Conservation (phyloP, 2,797 vertebrate genomes). For the Galago senegalensis region DNA sequence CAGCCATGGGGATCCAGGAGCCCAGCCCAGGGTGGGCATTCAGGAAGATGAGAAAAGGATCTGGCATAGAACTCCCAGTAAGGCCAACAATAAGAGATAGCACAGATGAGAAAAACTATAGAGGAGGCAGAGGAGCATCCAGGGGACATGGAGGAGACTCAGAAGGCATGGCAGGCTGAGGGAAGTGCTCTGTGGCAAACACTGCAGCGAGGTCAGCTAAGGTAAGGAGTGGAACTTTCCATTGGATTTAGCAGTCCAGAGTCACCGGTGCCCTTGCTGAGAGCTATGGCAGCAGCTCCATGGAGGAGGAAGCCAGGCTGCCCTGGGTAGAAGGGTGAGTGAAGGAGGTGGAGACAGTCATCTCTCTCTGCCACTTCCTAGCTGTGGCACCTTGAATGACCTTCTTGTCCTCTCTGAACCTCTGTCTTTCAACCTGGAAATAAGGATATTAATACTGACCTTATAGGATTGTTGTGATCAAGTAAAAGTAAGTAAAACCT, state of each 20-base stretch:
- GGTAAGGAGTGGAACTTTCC: constrained; percentile 56
- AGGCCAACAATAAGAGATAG: not conserved
- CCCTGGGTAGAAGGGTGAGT: rapidly evolving
- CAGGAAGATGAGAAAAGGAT: not conserved
- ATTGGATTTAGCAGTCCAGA: not conserved
- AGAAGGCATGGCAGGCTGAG: not conserved
- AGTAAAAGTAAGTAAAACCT: constrained; percentile 35
- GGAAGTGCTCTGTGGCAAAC: not conserved
- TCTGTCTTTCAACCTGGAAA: not conserved
- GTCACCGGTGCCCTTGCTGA: not conserved
- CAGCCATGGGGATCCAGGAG: not conserved
- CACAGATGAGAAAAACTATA: not conserved
- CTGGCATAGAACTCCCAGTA: not conserved
- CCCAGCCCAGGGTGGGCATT: not conserved
- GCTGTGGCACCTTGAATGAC: not conserved
- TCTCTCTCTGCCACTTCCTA: not conserved
- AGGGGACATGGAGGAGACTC: not conserved
- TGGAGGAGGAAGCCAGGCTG: not conserved
- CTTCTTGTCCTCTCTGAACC: not conserved
- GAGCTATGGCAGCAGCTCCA: rapidly evolving
- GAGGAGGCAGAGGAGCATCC: not conserved
- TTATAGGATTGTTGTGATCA: not conserved
- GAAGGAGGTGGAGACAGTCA: not conserved
- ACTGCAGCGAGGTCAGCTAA: constrained; percentile 31
- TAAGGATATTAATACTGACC: not conserved